Evolutionary conservation across 2,113 vertebrate genomes (phyloP), one percentile per base, ranked within the genome.

Genomic region (Perognathus longimembris): DNA sequence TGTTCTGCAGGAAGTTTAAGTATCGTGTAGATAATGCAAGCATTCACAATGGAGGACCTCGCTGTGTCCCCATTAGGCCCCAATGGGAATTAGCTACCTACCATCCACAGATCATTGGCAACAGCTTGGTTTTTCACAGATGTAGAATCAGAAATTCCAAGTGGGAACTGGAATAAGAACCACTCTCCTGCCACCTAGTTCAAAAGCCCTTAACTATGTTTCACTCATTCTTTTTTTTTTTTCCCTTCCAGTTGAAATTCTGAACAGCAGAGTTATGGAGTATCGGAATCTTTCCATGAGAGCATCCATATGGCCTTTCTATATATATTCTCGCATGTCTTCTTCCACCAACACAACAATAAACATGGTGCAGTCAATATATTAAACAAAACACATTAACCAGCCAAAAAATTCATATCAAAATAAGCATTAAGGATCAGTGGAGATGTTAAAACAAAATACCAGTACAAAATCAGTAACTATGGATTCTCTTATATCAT

Each of bases 261-360:
- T 99, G 98, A 99, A 98, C 94, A 98, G 98, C 93, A 98, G 98
- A 97, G 98, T 98, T 76, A 97, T 94, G 97, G 98, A 99, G 96
- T 98, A 99, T 97, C 99, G 98, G 97, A 98, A 99, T 98, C 95
- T 97, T 93, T 98, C 98, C 92, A 96, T 98, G 98, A 98, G 99
- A 98, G 98, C 98, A 97, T 98, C 97, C 95, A 93, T 98, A 97
- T 97, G 99, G 98, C 98, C 98, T 98, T 98, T 99, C 96, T 98
- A 98, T 95, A 96, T 96, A 96, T 98, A 97, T 94, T 97, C 97
- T 95, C 94, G n/a, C 95, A 94, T 98, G 50, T 98, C 97, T 30
- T 99, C 98, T 94, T 98, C 98, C 98, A 98, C 98, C 91, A 98
- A 98, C 93, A 98, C 98, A 97, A 98, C 99, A 98, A 98, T 99